These are phyloP conservation scores for Sericinus montela DNA, from an alignment of 2,888 invertebrate species.

Conservation along the genomic window DNA sequence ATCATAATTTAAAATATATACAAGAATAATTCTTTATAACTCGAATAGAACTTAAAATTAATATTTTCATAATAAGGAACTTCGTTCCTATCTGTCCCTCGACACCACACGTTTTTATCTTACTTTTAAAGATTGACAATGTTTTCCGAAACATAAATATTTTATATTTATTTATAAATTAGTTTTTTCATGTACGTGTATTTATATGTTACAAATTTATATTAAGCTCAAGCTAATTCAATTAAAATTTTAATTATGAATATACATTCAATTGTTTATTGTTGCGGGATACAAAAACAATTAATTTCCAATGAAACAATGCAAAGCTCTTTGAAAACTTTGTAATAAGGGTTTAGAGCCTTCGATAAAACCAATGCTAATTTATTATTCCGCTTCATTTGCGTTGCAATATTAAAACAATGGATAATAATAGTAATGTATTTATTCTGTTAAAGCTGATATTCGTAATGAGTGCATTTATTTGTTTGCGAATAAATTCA, in stretches of 20 bases:
- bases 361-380: slow-evolving; percentile 10
- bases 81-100: too few relatives aligned
- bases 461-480: background rate
- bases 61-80: too few relatives aligned
- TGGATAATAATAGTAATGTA: slow-evolving; percentile 11
- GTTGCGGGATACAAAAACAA: slow-evolving; percentile 2
- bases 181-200: too few relatives aligned
- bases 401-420: slow-evolving; percentile 1
- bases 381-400: slow-evolving; percentile 15
- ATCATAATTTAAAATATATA: too few relatives aligned
- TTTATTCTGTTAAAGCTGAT: slow-evolving; percentile 4
- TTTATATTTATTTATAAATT: too few relatives aligned
- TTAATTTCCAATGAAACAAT: slow-evolving; percentile 13
- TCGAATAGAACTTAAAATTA: too few relatives aligned
- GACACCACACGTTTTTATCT: too few relatives aligned
- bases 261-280: slow-evolving; percentile 8
- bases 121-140: too few relatives aligned
- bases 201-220: too few relatives aligned
- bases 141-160: too few relatives aligned
- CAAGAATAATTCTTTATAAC: too few relatives aligned
- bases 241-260: slow-evolving; percentile 1
- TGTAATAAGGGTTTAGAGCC: slow-evolving; percentile 12
- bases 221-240: background rate
- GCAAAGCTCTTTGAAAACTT: slow-evolving; percentile 12
- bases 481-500: too few relatives aligned